Evolutionary conservation across 1,140 invertebrate genomes (phyloP), one percentile per base, ranked within the genome.

Genomic region (Andricus grossulariae): DNA sequence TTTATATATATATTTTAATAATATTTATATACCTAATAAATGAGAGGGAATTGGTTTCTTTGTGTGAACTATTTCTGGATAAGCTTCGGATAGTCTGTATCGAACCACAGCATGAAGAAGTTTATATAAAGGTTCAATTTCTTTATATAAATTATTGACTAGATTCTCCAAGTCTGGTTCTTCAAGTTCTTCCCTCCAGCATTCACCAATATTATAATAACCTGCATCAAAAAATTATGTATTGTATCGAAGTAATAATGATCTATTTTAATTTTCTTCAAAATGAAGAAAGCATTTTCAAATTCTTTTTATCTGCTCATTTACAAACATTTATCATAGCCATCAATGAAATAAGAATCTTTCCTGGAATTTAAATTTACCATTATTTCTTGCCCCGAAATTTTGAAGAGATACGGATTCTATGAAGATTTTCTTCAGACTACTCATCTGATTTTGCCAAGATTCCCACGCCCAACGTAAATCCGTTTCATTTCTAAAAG

Each of bases 61-160:
- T 0, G 77, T 76, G 76, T 87, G 80, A 19, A 92, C 83, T 18
- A 86, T 73, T 15, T 86, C 74, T 2, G 88, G 82, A 83, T 93
- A 93, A 74, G 88, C 85, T 78, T 90, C 71, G 10, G 85, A 83
- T 4, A 95, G 87, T 77, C 92, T 92, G 72, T 90, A 87, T 66
- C 94, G 87, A 5, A 94, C 93, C 72, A 95, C 95, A 0, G 94
- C 94, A 84, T 97, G 96, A 2, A 97, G 89, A 39, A 95, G 88
- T 19, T 89, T 84, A 86, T 96, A 96, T 0, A 97, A 84, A 0
- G 94, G 94, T 54, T 90, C 87, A 0, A 96, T 87, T 75, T 93
- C 88, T 13, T 90, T 71, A 84, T 93, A 95, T 12, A 96, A 86
- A 25, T 89, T 84, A 6, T 92, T 90, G 18, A 93, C 91, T 8